Conservation (phyloP, 2,113 vertebrate species). For the Eublepharis macularius region DNA sequence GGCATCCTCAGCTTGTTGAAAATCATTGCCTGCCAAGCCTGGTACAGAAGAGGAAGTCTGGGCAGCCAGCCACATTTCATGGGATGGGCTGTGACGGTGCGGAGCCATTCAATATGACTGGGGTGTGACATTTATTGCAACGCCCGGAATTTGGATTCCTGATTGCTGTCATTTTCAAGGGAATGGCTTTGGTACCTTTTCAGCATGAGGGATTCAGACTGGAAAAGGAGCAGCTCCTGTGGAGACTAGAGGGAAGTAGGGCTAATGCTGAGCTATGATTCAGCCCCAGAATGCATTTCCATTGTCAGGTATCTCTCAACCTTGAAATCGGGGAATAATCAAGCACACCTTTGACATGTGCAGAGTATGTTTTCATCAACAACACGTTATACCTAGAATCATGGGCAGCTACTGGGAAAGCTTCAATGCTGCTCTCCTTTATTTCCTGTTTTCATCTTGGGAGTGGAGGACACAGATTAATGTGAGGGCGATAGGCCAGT, state of each 20-base stretch:
- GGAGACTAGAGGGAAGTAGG: neutral
- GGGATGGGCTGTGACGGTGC: neutral
- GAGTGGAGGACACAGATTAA: neutral
- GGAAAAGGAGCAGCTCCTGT: neutral
- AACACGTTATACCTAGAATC: no score
- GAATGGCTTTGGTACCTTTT: neutral
- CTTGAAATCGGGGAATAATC: neutral
- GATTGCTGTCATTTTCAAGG: neutral
- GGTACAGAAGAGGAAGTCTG: neutral
- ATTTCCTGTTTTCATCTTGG: no score
- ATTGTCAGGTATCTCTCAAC: no score
- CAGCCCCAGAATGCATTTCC: neutral
- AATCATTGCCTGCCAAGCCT: neutral
- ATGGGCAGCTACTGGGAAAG: neutral
- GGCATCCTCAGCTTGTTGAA: neutral
- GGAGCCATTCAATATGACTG: neutral
- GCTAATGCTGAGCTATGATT: no score
- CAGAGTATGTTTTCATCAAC: neutral
- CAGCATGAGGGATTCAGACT: neutral
- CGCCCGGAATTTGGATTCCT: neutral
- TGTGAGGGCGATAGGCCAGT: neutral
- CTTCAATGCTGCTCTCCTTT: neutral
- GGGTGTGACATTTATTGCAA: neutral
- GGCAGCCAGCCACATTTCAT: neutral
- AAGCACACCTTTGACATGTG: neutral